phyloP scores from a whole-genome alignment of 2,797 vertebrate genomes.

The Taenioides sp. region DNA sequence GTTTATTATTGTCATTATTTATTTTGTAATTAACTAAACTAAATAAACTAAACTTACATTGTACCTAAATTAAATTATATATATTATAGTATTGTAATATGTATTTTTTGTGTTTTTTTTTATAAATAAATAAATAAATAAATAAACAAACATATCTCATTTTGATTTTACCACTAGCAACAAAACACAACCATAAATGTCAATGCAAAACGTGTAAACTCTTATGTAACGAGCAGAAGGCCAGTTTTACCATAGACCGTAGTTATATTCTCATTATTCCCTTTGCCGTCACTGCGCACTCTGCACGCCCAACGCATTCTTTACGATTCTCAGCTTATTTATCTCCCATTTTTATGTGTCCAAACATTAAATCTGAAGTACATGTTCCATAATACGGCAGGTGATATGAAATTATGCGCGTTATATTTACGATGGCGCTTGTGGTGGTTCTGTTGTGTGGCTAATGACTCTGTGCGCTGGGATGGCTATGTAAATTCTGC shows the following conservation, averaged over 20 bases:
- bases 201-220: background rate
- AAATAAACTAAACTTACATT: too few relatives aligned
- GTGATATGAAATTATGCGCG: slow-evolving; percentile 8
- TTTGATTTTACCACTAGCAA: too few relatives aligned
- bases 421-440: slow-evolving; percentile 9
- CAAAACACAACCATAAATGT: too few relatives aligned
- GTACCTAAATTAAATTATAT: too few relatives aligned
- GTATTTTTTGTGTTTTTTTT: too few relatives aligned
- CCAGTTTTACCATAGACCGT: background rate
- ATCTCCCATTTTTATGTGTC: slow-evolving; percentile 10
- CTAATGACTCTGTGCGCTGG: background rate
- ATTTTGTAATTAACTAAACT: too few relatives aligned
- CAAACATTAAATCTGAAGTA: slow-evolving; percentile 15
- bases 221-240: background rate
- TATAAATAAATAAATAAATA: too few relatives aligned
- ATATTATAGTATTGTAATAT: too few relatives aligned
- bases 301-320: background rate
- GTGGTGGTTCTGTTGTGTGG: background rate
- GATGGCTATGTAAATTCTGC: background rate
- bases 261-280: background rate
- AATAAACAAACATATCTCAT: too few relatives aligned
- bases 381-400: slow-evolving; percentile 7
- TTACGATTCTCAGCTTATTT: slow-evolving; percentile 9
- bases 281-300: background rate
- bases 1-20: too few relatives aligned